Evolutionary conservation across 2,797 vertebrate genomes (phyloP), one percentile per base, ranked within the genome.

Genomic region (Meriones psammophilus): DNA sequence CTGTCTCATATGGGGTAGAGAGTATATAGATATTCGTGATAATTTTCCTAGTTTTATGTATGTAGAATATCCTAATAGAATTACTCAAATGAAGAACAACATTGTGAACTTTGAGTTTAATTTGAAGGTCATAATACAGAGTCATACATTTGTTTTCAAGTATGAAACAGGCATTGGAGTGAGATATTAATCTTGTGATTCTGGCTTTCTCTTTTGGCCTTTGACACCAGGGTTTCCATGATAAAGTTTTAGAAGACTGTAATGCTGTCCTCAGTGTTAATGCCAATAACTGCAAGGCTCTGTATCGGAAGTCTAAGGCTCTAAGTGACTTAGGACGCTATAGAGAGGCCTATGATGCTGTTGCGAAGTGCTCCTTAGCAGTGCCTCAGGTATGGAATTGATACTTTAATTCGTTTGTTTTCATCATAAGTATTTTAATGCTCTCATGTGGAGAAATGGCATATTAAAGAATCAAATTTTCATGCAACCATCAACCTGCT

Each of bases 321-420:
- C 98, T 99, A 76, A 99, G 99, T 26, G 99, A 99, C 46, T 88
- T 99, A 97, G 99, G 99, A 94, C 99, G 98, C 95, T 99, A 99
- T 98, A 98, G 98, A 94, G 99, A 99, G 95, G 99, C 99, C 96
- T 99, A 99, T 14, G 99, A 99, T 71, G 98, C 99, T 30, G 99
- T 99, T 83, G 99, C 99, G 95, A 99, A 99, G 98, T 99, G 99
- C 95, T 99, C 99, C 91, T 98, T 99, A 95, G 99, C 98, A 76
- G 99, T 99, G 96, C 99, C 99, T 92, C 99, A 99, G 99, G 99
- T 99, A 97, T 96, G 98, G 88, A 56, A 33, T 83, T 88, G 26
- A 1, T 8, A 0, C 56, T n/a, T 83, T 33, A 1, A 26, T 76
- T 95, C 36, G 0, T 36, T 68, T 64, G n/a, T 92, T 88, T 73